Percentiles rank a stretch among this genome's conserved stretches.
These are phyloP conservation scores for Drosophila fuyamai DNA, from an alignment of 1,140 invertebrate species.

Conservation along the genomic window DNA sequence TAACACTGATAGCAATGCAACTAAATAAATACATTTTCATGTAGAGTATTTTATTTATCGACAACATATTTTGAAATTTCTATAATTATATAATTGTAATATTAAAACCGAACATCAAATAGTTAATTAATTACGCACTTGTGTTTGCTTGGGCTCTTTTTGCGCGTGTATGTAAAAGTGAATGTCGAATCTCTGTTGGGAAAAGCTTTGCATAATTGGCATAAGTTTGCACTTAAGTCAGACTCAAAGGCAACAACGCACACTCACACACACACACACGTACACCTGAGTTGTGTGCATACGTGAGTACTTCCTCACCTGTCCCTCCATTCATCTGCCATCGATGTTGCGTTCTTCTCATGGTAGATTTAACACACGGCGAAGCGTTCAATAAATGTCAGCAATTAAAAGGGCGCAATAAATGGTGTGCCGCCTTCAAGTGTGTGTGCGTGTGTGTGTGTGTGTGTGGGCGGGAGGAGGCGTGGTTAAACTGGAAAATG, in stretches of 20 bases:
- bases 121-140: not conserved
- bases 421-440: conserved; percentile 54
- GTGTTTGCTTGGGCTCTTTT: not conserved
- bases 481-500: conserved; percentile 48
- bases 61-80: not conserved
- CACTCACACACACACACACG: conserved; percentile 2
- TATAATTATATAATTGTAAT: not conserved
- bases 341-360: conserved; percentile 38
- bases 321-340: not conserved
- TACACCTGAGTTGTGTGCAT: conserved; percentile 9
- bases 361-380: conserved; percentile 73
- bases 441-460: not conserved
- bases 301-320: conserved; percentile 12
- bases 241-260: conserved; percentile 48
- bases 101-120: not conserved
- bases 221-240: conserved; percentile 82
- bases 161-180: conserved; percentile 28
- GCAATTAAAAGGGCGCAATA: conserved; percentile 79
- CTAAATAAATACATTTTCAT: too few species aligned
- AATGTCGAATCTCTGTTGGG: conserved; percentile 26
- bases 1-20: too few species aligned
- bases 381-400: conserved; percentile 76
- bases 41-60: too few species aligned
- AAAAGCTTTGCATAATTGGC: conserved; percentile 77
- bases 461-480: conserved; percentile 14